Base-by-base conservation (phyloP, 2,797 vertebrate genomes). In the Spea hammondii region DNA sequence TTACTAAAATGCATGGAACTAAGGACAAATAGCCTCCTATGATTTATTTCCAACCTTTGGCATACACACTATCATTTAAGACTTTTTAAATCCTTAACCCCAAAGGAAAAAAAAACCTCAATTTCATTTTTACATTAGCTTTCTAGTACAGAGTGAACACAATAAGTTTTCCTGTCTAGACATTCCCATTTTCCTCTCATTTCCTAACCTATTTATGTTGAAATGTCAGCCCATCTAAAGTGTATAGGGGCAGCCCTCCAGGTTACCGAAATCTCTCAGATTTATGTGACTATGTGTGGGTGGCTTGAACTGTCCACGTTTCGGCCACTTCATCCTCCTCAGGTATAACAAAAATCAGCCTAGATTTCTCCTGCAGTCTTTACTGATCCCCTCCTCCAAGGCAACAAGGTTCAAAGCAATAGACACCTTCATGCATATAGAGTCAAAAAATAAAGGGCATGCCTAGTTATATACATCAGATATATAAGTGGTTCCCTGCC, bases 151-250 rank as follows among this genome's bases (percentile, higher is more conserved):
- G 84, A 74, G 84, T 7, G 9, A 85, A 70, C 85, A 83, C 85
- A 78, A 72, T 86, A 81, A 70, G 84, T 85, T 86, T 86, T 84
- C 86, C 85, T 84, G 86, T 84, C 86, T 84, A 82, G 85, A 85
- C 79, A 83, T 84, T 84, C 76, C 82, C 68, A 5, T 85, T 85
- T 86, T 76, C 84, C 80, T 80, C 83, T 72, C 79, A 72, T 86
- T 84, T 86, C 85, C 74, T 67, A 81, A 81, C 79, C 70, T 76
- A 80, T 71, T 71, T 75, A 66, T 81, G 74, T 77, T 47, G 54
- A 68, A 81, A 32, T 76, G 74, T 84, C 78, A 78, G 76, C 64
- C 65, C 5, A 84, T 85, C 85, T 84, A 71, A 72, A 79, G 69
- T 59, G 71, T 59, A 68, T 48, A 17, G 45, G 32, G 6, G 69